Conservation (phyloP, 2,888 invertebrate genomes). For the Rhingia rostrata region DNA sequence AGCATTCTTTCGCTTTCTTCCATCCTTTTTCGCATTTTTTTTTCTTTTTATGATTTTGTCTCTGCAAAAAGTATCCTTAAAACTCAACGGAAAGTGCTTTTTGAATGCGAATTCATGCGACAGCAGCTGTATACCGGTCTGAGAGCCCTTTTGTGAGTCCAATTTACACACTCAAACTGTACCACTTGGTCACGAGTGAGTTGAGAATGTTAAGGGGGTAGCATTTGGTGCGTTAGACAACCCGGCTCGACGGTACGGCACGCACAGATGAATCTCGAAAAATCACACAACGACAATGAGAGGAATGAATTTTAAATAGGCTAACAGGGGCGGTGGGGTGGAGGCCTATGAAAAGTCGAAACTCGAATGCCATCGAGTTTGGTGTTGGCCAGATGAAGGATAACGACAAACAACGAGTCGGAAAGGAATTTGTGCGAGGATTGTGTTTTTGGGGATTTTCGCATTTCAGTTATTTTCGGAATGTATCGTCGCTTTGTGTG, state of each 20-base stretch:
- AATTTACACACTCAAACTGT: slow-evolving; percentile 15
- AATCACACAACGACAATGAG: background rate
- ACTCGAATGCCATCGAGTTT: background rate
- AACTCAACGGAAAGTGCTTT: slow-evolving; percentile 38
- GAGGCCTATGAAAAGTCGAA: slow-evolving; percentile 10
- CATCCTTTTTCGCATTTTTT: background rate
- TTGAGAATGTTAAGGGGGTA: background rate
- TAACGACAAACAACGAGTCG: background rate
- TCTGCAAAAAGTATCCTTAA: slow-evolving; percentile 13
- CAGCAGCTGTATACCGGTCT: slow-evolving; percentile 1
- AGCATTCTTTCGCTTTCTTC: background rate
- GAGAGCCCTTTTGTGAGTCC: slow-evolving; percentile 20
- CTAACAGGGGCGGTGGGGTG: background rate
- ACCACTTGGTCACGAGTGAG: background rate
- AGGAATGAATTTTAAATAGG: slow-evolving; percentile 44
- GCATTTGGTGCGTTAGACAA: no score
- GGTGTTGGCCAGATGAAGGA: slow-evolving; percentile 6
- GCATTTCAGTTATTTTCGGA: background rate
- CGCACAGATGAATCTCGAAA: background rate
- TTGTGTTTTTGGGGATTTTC: background rate
- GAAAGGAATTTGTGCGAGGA: background rate
- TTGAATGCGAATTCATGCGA: slow-evolving; percentile 14
- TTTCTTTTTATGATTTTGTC: background rate
- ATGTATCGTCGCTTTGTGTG: background rate
- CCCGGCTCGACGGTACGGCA: background rate